A percentile compares a stretch with the other conserved stretches of the same genome.
Conservation (phyloP, 1,140 invertebrate genomes). For the Macrostomum lignano region DNA sequence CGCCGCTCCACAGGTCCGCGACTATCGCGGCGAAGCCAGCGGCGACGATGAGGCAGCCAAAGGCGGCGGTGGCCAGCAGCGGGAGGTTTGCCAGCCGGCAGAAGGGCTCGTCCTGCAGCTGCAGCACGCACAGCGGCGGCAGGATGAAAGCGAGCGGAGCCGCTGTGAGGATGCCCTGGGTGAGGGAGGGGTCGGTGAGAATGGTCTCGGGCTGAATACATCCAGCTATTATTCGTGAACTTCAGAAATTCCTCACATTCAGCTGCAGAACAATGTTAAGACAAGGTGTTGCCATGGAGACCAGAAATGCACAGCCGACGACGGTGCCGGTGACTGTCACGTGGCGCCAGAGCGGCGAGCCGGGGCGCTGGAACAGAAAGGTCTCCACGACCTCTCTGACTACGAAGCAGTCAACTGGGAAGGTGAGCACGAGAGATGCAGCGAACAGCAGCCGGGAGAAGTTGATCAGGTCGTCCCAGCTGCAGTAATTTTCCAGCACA, state of each 20-base stretch:
- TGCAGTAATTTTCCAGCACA: slow-evolving; percentile 59
- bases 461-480: slow-evolving; percentile 56
- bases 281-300: slow-evolving; percentile 57
- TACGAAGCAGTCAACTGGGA: slow-evolving; percentile 61
- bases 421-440: slow-evolving; percentile 52
- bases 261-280: slow-evolving; percentile 52
- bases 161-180: slow-evolving; percentile 51
- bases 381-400: slow-evolving; percentile 52
- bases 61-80: slow-evolving; percentile 38
- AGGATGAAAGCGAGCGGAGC: slow-evolving; percentile 55
- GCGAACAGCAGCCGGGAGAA: slow-evolving; percentile 48
- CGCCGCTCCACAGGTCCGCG: slow-evolving; percentile 30
- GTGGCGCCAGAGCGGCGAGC: slow-evolving; percentile 32
- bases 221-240: too few relatives aligned
- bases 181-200: too few relatives aligned
- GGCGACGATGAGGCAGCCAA: slow-evolving; percentile 41
- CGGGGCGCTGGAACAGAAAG: too few relatives aligned
- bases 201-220: too few relatives aligned
- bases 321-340: slow-evolving; percentile 42
- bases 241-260: slow-evolving; percentile 36
- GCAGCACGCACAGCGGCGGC: slow-evolving; percentile 47
- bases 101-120: slow-evolving; percentile 40
- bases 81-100: slow-evolving; percentile 41
- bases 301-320: slow-evolving; percentile 38
- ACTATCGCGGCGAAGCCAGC: slow-evolving; percentile 34